A percentile compares a stretch with the other conserved stretches of the same genome.
phyloP scores from a whole-genome alignment of 23 tunicate species.

The Clavelina lepadiformis region DNA sequence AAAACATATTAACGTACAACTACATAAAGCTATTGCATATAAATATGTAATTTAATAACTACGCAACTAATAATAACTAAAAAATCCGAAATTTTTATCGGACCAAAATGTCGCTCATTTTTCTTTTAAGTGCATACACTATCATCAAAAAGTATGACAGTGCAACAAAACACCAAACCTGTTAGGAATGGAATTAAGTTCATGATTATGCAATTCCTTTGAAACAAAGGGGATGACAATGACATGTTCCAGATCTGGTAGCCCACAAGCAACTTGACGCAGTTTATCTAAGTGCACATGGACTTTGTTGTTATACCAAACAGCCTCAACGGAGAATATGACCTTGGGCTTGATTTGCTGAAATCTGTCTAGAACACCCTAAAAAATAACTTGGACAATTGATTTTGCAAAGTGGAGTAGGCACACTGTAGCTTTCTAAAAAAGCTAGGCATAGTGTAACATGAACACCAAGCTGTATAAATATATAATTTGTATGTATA shows the following conservation, averaged over 20 bases:
- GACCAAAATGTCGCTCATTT: no score
- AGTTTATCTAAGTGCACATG: conserved; percentile 64
- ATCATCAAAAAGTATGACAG: background rate
- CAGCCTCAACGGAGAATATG: conserved; percentile 80
- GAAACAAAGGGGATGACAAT: conserved; percentile 76
- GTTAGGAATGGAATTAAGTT: conserved; percentile 42
- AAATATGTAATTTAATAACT: no score
- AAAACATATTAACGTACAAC: no score
- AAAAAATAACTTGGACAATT: conserved; percentile 18
- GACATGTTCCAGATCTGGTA: conserved; percentile 57
- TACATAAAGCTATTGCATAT: no score
- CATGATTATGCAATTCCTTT: conserved; percentile 2
- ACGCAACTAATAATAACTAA: no score
- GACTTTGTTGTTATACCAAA: conserved; percentile 62
- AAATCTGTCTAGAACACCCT: conserved; percentile 90
- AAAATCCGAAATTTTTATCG: no score
- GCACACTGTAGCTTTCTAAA: no score
- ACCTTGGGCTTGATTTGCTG: conserved; percentile 78
- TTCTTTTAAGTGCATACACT: no score
- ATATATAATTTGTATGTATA: no score
- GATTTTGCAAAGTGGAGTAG: no score
- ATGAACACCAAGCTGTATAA: no score
- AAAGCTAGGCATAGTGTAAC: no score
- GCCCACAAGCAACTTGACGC: conserved; percentile 51
- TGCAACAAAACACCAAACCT: conserved; percentile 24